Conservation (phyloP, 2,113 vertebrate genomes). For the Chamaetylas fuelleborni region DNA sequence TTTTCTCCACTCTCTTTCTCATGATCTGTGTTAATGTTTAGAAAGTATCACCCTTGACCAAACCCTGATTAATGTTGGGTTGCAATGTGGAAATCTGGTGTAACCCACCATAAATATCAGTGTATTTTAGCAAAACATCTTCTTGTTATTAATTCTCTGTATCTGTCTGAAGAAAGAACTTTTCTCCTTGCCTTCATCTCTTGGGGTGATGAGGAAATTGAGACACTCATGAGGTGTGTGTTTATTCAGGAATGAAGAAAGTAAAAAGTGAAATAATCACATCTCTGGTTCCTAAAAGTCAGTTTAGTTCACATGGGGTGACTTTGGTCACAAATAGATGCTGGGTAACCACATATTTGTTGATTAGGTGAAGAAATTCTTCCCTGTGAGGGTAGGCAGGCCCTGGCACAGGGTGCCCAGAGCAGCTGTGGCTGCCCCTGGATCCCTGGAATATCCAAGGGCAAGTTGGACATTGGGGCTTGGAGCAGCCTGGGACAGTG, state of each 20-base stretch:
- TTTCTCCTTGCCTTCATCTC: background rate
- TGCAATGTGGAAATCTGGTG: background rate
- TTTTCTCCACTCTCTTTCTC: background rate
- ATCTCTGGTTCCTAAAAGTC: background rate
- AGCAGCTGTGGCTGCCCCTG: background rate
- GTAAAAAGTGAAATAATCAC: background rate
- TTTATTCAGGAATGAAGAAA: background rate
- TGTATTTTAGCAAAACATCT: background rate
- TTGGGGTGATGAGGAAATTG: background rate
- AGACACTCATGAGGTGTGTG: rapidly evolving
- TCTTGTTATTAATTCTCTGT: background rate
- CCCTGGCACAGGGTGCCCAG: background rate
- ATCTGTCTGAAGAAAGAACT: background rate
- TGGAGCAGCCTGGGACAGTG: background rate
- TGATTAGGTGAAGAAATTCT: background rate
- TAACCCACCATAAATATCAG: background rate
- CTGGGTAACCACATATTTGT: background rate
- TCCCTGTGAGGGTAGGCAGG: rapidly evolving
- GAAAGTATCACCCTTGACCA: background rate
- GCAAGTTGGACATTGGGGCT: rapidly evolving
- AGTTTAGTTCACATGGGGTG: background rate
- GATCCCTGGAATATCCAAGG: background rate
- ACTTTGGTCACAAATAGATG: background rate
- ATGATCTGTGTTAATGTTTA: background rate
- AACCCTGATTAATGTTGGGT: background rate